Evolutionary conservation across 2,888 invertebrate species (phyloP).

Genomic region (Teinopalpus imperialis): DNA sequence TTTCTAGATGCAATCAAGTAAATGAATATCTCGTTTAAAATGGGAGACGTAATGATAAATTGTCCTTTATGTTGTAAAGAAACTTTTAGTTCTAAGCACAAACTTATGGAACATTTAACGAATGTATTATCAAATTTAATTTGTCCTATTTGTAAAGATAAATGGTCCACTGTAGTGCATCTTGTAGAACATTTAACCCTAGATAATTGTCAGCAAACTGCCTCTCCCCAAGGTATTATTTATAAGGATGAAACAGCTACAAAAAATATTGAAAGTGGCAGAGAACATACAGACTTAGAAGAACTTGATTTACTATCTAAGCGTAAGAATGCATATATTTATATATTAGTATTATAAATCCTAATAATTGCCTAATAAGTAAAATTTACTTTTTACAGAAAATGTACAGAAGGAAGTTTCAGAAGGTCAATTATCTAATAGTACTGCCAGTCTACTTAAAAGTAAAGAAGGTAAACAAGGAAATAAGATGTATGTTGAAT

Average conservation of each 20-base stretch:
- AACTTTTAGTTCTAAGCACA: slow-evolving; percentile 80
- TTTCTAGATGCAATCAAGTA: slow-evolving; percentile 18
- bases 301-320: background rate
- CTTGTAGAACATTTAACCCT: slow-evolving; percentile 82
- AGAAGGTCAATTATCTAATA: slow-evolving; percentile 7
- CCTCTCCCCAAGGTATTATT: slow-evolving; percentile 18
- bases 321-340: background rate
- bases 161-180: slow-evolving; percentile 75
- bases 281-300: background rate
- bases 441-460: background rate
- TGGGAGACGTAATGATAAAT: slow-evolving; percentile 74
- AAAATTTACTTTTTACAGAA: slow-evolving; percentile 7
- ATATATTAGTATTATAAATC: too few relatives aligned
- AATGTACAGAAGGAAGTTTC: slow-evolving; percentile 11
- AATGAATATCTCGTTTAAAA: slow-evolving; percentile 42
- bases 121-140: slow-evolving; percentile 71
- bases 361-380: too few relatives aligned
- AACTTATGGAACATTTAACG: slow-evolving; percentile 78
- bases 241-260: background rate
- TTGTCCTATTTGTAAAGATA: slow-evolving; percentile 82
- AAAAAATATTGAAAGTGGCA: background rate
- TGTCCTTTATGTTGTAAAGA: slow-evolving; percentile 86
- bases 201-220: slow-evolving; percentile 48
- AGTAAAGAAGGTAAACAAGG: slow-evolving; percentile 36
- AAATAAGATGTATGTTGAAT: slow-evolving; percentile 59